phyloP scores from a whole-genome alignment of 2,113 vertebrate species.

The Heterocephalus glaber region DNA sequence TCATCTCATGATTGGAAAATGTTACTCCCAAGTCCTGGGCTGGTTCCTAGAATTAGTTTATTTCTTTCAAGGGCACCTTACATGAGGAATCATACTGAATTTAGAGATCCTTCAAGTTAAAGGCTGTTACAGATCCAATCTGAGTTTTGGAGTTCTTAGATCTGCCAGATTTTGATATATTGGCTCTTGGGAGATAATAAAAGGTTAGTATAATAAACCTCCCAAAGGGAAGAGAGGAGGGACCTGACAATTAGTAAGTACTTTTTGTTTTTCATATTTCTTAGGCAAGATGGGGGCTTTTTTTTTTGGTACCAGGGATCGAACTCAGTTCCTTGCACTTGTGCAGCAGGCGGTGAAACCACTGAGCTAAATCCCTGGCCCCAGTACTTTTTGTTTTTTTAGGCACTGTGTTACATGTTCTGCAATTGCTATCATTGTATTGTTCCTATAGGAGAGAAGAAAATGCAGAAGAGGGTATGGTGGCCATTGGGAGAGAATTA shows the following conservation, averaged over 20 bases:
- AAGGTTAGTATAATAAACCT: neutral
- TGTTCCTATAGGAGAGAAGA: neutral
- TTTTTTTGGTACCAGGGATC: no score
- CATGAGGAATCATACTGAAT: neutral
- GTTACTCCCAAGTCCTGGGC: neutral
- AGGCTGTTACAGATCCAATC: neutral
- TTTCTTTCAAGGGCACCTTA: conserved; percentile 4
- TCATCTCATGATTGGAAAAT: neutral
- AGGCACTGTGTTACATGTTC: neutral
- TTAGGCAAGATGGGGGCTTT: no score
- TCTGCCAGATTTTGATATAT: conserved; percentile 33
- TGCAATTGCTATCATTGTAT: neutral
- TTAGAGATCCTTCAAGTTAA: neutral
- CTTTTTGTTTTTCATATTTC: conserved; percentile 9
- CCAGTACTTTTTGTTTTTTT: neutral
- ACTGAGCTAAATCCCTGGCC: no score
- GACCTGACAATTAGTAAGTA: neutral
- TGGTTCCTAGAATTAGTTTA: neutral
- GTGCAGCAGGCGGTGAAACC: no score
- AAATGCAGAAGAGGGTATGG: neutral
- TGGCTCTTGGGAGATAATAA: neutral
- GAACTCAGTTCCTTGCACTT: no score
- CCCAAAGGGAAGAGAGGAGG: neutral
- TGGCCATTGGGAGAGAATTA: neutral
- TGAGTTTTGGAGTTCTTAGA: conserved; percentile 9